Conservation (phyloP, 2,113 vertebrate genomes). For the Lophochroa leadbeateri region DNA sequence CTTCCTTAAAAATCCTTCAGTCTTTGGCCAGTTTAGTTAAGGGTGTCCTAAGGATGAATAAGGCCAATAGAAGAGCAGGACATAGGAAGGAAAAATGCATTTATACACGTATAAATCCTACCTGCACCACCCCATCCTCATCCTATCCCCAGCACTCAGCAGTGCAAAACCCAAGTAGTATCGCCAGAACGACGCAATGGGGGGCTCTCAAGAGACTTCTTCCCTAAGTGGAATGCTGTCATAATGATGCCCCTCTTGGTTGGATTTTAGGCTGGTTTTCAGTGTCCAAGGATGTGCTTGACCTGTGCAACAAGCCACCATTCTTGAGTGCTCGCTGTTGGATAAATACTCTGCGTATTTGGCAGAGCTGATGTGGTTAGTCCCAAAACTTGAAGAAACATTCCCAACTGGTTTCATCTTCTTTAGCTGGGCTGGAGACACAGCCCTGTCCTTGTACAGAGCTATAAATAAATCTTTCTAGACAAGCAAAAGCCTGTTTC, state of each 20-base stretch:
- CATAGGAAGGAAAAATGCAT: not conserved
- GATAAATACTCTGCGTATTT: not conserved
- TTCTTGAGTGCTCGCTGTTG: not conserved
- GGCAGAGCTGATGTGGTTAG: not conserved
- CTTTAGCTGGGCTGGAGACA: not conserved
- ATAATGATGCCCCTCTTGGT: fast-evolving
- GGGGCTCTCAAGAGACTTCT: not conserved
- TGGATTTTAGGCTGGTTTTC: not conserved
- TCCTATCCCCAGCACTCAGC: not conserved
- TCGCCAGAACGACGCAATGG: not conserved
- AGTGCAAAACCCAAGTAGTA: too few relatives aligned
- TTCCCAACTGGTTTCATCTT: not conserved
- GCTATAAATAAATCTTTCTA: not conserved
- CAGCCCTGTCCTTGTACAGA: not conserved
- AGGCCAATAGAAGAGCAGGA: not conserved
- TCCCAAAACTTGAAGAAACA: not conserved
- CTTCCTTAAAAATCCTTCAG: not conserved
- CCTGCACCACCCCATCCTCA: not conserved
- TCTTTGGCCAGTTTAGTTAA: not conserved
- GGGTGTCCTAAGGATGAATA: not conserved
- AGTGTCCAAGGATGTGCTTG: not conserved
- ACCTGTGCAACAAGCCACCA: not conserved
- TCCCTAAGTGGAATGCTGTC: not conserved
- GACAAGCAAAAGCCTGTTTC: not conserved
- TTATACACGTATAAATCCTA: not conserved